A percentile compares a stretch with the other conserved stretches of the same genome.
phyloP scores from a whole-genome alignment of 2,113 vertebrate species.

The Oncorhynchus kisutch region DNA sequence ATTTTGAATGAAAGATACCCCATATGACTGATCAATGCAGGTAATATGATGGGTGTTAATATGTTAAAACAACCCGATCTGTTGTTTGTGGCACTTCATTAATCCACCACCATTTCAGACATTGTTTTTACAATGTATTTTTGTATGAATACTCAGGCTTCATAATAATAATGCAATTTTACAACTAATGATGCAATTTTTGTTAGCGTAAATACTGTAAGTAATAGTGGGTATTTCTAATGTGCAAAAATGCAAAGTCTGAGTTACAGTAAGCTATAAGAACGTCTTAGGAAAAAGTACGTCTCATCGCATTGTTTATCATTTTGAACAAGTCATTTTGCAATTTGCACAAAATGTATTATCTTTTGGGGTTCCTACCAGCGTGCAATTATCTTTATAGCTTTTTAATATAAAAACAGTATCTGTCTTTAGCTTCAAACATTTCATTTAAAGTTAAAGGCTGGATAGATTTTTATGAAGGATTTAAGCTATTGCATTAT shows the following conservation, averaged over 20 bases:
- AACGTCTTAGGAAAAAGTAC: neutral
- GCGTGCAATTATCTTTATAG: neutral
- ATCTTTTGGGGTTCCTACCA: no score
- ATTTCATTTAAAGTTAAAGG: neutral
- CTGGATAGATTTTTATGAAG: no score
- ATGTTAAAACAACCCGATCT: neutral
- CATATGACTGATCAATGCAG: no score
- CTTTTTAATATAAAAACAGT: neutral
- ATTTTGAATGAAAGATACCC: no score
- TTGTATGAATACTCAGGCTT: neutral
- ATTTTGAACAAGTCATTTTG: neutral
- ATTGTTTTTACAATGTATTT: neutral
- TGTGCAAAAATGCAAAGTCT: neutral
- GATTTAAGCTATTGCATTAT: no score
- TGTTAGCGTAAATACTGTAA: neutral
- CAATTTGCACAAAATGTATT: no score
- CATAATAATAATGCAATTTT: neutral
- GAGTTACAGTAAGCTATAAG: neutral
- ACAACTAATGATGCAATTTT: no score
- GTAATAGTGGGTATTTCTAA: neutral
- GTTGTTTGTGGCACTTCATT: neutral
- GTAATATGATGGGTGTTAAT: neutral
- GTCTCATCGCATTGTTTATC: neutral
- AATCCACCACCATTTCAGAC: neutral
- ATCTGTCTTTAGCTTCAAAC: neutral